Evolutionary conservation across 1,140 invertebrate species (phyloP).

Genomic region (Aricia agestis): DNA sequence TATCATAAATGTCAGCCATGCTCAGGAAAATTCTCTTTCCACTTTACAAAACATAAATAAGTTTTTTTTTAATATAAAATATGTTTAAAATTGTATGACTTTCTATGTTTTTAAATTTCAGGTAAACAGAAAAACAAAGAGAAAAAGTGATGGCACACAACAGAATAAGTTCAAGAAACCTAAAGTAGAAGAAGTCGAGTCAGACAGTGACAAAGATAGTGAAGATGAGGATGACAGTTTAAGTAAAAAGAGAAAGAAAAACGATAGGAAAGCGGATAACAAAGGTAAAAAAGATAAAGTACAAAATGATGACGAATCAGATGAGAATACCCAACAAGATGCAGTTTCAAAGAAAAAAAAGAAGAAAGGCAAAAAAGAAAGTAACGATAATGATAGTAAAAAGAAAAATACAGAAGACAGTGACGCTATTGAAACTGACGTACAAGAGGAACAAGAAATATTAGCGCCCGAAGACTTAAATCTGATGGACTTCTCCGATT

Average conservation of each 20-base stretch:
- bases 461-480: slow-evolving; percentile 45
- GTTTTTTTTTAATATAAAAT: too few species aligned
- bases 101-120: slow-evolving; percentile 17
- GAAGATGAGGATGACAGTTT: slow-evolving; percentile 17
- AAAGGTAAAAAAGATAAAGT: slow-evolving; percentile 29
- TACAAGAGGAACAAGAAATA: slow-evolving; percentile 43
- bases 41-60: too few species aligned
- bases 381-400: slow-evolving; percentile 24
- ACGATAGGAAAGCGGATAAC: slow-evolving; percentile 6
- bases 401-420: slow-evolving; percentile 43
- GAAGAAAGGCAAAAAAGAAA: slow-evolving; percentile 30
- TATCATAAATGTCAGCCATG: too few species aligned
- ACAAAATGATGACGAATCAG: slow-evolving; percentile 20
- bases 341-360: slow-evolving; percentile 23
- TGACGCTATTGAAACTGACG: slow-evolving; percentile 56
- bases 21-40: too few species aligned
- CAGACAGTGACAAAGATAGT: too few species aligned
- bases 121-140: slow-evolving; percentile 12
- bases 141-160: slow-evolving; percentile 15
- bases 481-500: slow-evolving; percentile 51
- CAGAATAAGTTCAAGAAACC: slow-evolving; percentile 16
- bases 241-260: slow-evolving; percentile 24
- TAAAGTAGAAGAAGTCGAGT: too few species aligned
- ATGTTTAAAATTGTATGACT: not conserved
- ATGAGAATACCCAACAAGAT: slow-evolving; percentile 19